Percentiles rank a stretch among this genome's conserved stretches.
Conservation (phyloP, 2,888 invertebrate genomes). For the Melieria crassipennis region DNA sequence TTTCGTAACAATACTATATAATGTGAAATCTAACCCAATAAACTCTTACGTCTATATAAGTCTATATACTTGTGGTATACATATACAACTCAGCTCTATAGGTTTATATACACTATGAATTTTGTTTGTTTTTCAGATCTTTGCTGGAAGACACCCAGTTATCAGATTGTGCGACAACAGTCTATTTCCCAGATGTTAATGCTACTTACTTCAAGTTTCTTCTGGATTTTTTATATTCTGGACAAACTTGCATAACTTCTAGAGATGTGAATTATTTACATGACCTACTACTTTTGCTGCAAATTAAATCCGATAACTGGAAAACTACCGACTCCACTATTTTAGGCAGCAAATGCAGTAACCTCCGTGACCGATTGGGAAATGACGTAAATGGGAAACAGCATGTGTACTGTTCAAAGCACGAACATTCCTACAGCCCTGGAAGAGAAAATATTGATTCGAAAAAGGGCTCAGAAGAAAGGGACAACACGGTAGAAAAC, state of each 20-base stretch:
- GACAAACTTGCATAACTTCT: slow-evolving; percentile 73
- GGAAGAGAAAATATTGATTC: slow-evolving; percentile 33
- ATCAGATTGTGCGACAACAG: slow-evolving; percentile 78
- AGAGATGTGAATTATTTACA: slow-evolving; percentile 82
- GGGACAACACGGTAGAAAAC: slow-evolving; percentile 24
- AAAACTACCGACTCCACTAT: slow-evolving; percentile 67
- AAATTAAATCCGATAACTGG: slow-evolving; percentile 87
- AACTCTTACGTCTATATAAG: too few relatives aligned
- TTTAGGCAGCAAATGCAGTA: slow-evolving; percentile 50
- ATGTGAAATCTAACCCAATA: too few relatives aligned
- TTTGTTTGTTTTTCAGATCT: slow-evolving; percentile 65
- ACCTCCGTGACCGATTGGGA: slow-evolving; percentile 45
- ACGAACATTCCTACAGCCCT: slow-evolving; percentile 29
- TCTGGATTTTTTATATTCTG: slow-evolving; percentile 86
- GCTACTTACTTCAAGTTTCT: slow-evolving; percentile 83
- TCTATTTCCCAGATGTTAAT: slow-evolving; percentile 85
- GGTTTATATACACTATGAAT: not conserved
- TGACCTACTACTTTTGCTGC: slow-evolving; percentile 82
- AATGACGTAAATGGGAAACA: slow-evolving; percentile 33
- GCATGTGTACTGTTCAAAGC: slow-evolving; percentile 28
- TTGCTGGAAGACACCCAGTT: slow-evolving; percentile 78
- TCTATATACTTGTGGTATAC: too few relatives aligned
- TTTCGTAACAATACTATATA: too few relatives aligned
- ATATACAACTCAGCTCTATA: too few relatives aligned
- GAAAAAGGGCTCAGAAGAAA: slow-evolving; percentile 30